These are phyloP conservation scores for Centruroides sculpturatus DNA, from an alignment of 1,140 invertebrate species.

Conservation along the genomic window DNA sequence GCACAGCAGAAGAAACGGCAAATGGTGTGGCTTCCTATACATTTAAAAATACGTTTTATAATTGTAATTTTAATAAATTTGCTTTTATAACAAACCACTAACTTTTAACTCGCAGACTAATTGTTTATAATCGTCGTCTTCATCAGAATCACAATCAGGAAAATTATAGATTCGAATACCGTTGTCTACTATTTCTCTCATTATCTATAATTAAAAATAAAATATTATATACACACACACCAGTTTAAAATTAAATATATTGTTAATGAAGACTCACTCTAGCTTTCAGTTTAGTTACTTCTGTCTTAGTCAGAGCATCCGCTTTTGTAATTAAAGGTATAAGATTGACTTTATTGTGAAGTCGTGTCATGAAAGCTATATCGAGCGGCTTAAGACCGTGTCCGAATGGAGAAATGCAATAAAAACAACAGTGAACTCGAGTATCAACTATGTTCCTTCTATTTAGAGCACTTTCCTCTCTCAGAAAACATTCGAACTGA, in stretches of 20 bases:
- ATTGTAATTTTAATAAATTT: neutral
- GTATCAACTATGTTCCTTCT: conserved; percentile 85
- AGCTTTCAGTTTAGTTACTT: conserved; percentile 74
- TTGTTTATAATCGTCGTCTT: conserved; percentile 30
- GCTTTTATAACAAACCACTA: too few relatives aligned
- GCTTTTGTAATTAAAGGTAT: conserved; percentile 98
- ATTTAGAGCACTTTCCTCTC: conserved; percentile 85
- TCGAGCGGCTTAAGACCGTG: conserved; percentile 89
- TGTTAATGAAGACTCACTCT: conserved; percentile 27
- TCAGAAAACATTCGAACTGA: conserved; percentile 89
- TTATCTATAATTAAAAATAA: conserved; percentile 9
- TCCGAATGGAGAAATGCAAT: conserved; percentile 93
- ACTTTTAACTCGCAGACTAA: conserved; percentile 22
- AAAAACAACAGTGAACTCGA: conserved; percentile 88
- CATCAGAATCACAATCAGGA: conserved; percentile 34
- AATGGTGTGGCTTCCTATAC: conserved; percentile 24
- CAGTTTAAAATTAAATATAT: too few relatives aligned
- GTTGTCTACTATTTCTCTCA: conserved; percentile 32
- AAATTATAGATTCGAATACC: conserved; percentile 47
- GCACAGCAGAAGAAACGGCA: conserved; percentile 27
- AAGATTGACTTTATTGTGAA: conserved; percentile 92
- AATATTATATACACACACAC: too few relatives aligned
- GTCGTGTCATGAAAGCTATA: conserved; percentile 95
- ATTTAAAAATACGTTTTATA: conserved; percentile 10
- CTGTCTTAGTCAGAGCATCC: conserved; percentile 90